A percentile compares a stretch with the other conserved stretches of the same genome.
Conservation (phyloP, 2,888 invertebrate species). For the Microctonus hyperodae region DNA sequence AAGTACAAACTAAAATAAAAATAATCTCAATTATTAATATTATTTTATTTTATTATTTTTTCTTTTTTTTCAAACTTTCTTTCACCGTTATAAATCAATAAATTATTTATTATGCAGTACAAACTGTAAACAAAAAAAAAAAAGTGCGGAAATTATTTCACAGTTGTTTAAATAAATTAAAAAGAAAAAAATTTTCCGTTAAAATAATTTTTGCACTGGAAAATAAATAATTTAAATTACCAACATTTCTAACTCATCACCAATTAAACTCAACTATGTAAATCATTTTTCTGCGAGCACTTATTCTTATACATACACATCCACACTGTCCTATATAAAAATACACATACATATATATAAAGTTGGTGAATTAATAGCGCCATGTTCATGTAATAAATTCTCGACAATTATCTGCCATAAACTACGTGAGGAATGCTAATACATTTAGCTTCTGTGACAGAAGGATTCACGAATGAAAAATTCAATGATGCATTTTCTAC, state of each 20-base stretch:
- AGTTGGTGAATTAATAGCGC: slow-evolving; percentile 42
- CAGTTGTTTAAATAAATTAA: background rate
- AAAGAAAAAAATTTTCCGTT: background rate
- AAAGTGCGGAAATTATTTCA: background rate
- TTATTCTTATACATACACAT: background rate
- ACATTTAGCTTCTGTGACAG: background rate
- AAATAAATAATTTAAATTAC: background rate
- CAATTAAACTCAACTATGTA: background rate
- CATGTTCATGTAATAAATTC: slow-evolving; percentile 41
- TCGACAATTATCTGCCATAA: slow-evolving; percentile 49
- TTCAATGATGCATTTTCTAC: background rate
- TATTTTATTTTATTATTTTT: too few relatives aligned
- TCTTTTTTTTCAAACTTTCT: too few relatives aligned
- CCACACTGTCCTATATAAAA: background rate
- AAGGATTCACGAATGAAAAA: background rate
- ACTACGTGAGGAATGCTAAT: slow-evolving; percentile 48
- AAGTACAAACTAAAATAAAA: too few relatives aligned
- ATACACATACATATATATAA: background rate
- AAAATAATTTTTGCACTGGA: background rate
- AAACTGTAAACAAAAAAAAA: too few relatives aligned
- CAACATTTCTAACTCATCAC: background rate
- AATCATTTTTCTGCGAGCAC: background rate
- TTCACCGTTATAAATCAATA: too few relatives aligned
- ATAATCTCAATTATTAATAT: too few relatives aligned
- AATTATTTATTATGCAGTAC: too few relatives aligned